These are phyloP conservation scores for Lasioglossum albipes DNA, from an alignment of 1,140 invertebrate genomes.

Conservation along the genomic window DNA sequence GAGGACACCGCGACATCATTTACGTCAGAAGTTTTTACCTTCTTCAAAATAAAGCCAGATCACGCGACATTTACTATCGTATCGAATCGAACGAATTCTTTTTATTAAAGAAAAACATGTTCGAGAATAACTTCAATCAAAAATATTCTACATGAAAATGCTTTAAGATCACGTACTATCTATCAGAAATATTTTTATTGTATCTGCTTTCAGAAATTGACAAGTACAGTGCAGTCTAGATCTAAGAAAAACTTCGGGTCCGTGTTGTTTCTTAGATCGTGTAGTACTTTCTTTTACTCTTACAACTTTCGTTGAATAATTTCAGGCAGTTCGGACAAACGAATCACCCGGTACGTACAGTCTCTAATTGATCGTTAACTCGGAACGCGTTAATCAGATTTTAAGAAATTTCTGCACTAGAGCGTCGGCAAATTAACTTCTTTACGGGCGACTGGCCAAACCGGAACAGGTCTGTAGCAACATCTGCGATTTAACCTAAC, in stretches of 20 bases:
- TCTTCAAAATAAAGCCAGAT: neutral
- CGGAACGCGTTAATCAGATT: slow-evolving; percentile 9
- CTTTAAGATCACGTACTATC: too few relatives aligned
- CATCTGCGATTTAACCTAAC: neutral
- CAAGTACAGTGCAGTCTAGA: too few relatives aligned
- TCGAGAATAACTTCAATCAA: neutral
- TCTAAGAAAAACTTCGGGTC: too few relatives aligned
- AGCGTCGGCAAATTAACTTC: neutral
- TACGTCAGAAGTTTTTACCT: neutral
- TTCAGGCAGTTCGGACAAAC: neutral
- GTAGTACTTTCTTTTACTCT: too few relatives aligned
- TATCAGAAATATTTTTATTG: too few relatives aligned
- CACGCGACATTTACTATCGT: neutral
- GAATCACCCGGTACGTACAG: neutral
- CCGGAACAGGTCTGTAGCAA: neutral
- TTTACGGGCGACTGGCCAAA: neutral
- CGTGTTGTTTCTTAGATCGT: too few relatives aligned
- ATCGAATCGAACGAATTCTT: neutral
- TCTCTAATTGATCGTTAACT: neutral
- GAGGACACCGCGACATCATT: neutral
- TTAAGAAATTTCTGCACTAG: neutral
- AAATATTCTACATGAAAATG: neutral
- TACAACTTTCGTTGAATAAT: neutral
- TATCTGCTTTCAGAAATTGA: too few relatives aligned
- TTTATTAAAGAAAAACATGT: neutral